Evolutionary conservation across 2,113 vertebrate species (phyloP).

Genomic region (Gadus macrocephalus): DNA sequence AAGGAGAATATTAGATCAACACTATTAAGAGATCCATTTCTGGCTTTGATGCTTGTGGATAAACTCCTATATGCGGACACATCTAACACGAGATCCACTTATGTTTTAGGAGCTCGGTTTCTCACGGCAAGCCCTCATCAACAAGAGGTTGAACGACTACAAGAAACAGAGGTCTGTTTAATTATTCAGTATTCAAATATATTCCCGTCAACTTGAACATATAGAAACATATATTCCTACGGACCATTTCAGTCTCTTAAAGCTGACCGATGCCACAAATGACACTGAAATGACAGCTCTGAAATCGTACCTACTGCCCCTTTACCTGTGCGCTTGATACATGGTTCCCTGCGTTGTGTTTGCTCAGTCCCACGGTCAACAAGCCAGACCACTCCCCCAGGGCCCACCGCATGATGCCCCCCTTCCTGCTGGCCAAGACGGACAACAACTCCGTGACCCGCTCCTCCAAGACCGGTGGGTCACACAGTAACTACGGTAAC

Average conservation of each 20-base stretch:
- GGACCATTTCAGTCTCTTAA: too few species aligned
- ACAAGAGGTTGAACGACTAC: constrained; percentile 96
- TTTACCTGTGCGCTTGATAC: not conserved
- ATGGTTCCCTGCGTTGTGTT: constrained; percentile 21
- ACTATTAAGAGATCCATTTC: too few species aligned
- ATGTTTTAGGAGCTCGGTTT: constrained; percentile 83
- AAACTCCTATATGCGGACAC: too few species aligned
- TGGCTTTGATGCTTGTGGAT: too few species aligned
- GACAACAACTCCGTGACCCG: constrained; percentile 64
- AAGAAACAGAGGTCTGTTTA: constrained; percentile 77
- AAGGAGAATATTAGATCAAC: too few species aligned
- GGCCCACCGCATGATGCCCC: constrained; percentile 81
- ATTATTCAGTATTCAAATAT: not conserved
- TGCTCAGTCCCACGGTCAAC: constrained; percentile 78
- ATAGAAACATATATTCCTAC: too few species aligned
- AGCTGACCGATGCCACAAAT: too few species aligned
- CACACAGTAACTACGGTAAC: not conserved
- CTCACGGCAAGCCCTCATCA: constrained; percentile 94
- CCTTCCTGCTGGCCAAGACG: constrained; percentile 81
- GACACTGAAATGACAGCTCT: too few species aligned
- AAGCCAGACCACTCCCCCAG: constrained; percentile 88
- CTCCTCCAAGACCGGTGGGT: constrained; percentile 75
- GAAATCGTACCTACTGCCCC: not conserved
- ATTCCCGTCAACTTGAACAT: too few species aligned
- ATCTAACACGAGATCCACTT: not conserved